Evolutionary conservation across 2,888 invertebrate genomes (phyloP).

Genomic region (Adelognathus sp.): DNA sequence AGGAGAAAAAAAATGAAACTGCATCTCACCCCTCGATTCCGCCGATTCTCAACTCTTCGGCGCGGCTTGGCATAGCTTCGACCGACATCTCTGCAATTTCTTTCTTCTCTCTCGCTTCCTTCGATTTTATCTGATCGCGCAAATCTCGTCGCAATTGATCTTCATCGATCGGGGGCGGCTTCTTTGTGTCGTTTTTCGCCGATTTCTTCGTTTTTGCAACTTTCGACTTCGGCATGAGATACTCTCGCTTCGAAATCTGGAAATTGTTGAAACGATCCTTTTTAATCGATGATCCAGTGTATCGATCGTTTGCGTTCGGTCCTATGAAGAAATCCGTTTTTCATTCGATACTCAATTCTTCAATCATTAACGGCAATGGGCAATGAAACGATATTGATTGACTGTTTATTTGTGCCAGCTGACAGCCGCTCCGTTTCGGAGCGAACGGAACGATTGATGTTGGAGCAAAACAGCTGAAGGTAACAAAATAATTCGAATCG

Average conservation of each 20-base stretch:
- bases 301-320: too few species aligned
- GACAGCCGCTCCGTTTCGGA: too few species aligned
- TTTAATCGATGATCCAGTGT: not conserved
- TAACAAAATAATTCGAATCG: too few species aligned
- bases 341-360: not conserved
- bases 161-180: constrained; percentile 60
- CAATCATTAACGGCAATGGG: not conserved
- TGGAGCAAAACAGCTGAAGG: too few species aligned
- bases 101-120: constrained; percentile 5
- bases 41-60: constrained; percentile 73
- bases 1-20: not conserved
- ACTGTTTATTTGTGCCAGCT: too few species aligned
- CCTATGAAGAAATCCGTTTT: not conserved
- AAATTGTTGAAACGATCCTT: not conserved
- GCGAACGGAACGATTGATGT: too few species aligned
- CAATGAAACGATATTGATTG: too few species aligned
- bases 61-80: constrained; percentile 39
- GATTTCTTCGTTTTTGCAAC: constrained; percentile 6
- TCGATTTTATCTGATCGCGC: constrained; percentile 26
- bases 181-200: constrained; percentile 22
- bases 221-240: constrained; percentile 23
- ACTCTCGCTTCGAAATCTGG: not conserved
- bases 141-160: constrained; percentile 65
- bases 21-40: constrained; percentile 78
- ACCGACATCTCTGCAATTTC: constrained; percentile 30